Base-by-base conservation (phyloP, 1,140 invertebrate species). In the Drosophila triauraria region DNA sequence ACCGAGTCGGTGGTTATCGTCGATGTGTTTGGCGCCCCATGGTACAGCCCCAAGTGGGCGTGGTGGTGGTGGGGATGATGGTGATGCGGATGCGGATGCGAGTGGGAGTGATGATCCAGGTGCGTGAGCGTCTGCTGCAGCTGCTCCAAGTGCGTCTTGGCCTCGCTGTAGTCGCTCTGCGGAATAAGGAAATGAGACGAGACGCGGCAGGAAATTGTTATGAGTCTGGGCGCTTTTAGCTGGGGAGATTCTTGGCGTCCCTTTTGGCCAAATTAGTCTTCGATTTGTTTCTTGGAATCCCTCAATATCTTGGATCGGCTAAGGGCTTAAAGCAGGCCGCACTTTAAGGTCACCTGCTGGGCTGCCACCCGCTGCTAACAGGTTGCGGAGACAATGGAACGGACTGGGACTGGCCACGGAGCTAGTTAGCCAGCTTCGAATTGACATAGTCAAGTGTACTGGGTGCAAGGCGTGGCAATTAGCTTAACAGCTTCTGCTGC, bases 201-300 rank as follows among this genome's bases (percentile, higher is more conserved):
- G 83, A 53, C 85, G 58, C 80, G 74, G 75, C 91, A 91, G 91
- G 91, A 91, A 91, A 91, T 91, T 85, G 78, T 81, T 71, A 78
- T 75, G 72, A 91, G 70, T 83, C 57, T 80, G 60, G 67, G 47
- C 70, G 32, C 64, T 57, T 60, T 40, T 62, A 53, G 53, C 54
- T 63, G 48, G 69, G 58, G 38, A n/a, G 62, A 20, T 64, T 43
- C 60, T 57, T 69, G 35, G 43, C 47, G 68, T 78, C 86, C 74
- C 30, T 83, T 76, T 70, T 35, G 30, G 63, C 68, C 68, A 87
- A 90, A 84, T 88, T 68, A 80, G 78, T 88, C 72, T 67, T 42
- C 81, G 67, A 84, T 88, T 80, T 62, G 63, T 56, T 40, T 40
- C 23, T 20, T 32, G 35, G 51, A 69, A 12, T 58, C 65, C 42